Evolutionary conservation across 2,888 invertebrate genomes (phyloP), one percentile per base, ranked within the genome.

Genomic region (Coleophora deauratella): DNA sequence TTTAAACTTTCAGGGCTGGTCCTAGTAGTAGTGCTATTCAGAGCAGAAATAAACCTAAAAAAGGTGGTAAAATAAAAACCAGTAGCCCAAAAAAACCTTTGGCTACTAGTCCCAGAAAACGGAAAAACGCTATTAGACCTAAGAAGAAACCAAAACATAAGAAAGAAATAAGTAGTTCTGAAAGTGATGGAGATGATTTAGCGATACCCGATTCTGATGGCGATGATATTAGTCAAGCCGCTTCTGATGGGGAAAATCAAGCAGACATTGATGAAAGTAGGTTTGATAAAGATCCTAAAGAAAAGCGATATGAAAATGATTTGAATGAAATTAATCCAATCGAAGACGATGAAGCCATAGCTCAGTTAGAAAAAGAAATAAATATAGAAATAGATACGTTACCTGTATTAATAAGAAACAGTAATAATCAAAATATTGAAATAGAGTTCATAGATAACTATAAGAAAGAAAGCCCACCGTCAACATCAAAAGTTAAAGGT

Each of bases 371-470:
- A 6, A 39, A 41, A 35, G 42, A 46, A 11, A 13, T 47, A 2
- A 27, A 58, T 3, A 44, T 58, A 4, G 33, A 54, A 35, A 53
- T 62, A 2, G 55, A 52, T 4, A 46, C 52, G 0, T 14, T 62
- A 4, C 63, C 66, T 1, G 31, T 50, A 0, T 27, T 57, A 1
- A 49, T 60, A 9, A 56, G 45, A 27, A 47, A 52, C 0, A 56
- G 56, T 9, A 40, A 45, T 1, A 37, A 45, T 1, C 38, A 49
- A 3, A 1, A 47, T 1, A 47, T 43, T 8, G 60, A 67, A 36
- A 66, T 68, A 6, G 62, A 71, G 51, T 54, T 68, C 3, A 57
- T 64, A 3, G 60, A 66, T 34, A 28, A 62, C 6, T 12, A 34
- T 8, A 13, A 37, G 14, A 1, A 12, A 33, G 9, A 28, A 21